A percentile compares a stretch with the other conserved stretches of the same genome.
These are phyloP conservation scores for Hipparchia semele DNA, from an alignment of 2,888 invertebrate species.

Conservation along the genomic window DNA sequence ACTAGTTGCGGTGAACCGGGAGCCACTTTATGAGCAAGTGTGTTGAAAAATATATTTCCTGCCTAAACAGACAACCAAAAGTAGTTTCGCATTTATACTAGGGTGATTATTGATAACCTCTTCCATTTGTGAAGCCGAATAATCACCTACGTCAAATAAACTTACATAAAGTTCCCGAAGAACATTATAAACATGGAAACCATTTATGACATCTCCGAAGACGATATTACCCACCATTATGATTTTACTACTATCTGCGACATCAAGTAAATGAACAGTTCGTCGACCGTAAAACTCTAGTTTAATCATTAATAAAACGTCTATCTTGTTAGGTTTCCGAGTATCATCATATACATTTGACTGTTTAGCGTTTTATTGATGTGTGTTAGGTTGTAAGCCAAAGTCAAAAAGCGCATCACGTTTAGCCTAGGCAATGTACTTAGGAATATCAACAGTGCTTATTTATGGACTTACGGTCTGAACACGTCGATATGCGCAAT, in stretches of 20 bases:
- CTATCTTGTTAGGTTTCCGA: conserved; percentile 18
- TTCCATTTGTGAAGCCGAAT: not conserved
- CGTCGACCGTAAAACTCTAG: conserved; percentile 31
- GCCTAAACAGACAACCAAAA: too few species aligned
- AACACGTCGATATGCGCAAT: too few species aligned
- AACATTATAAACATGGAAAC: conserved; percentile 48
- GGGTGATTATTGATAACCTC: too few species aligned
- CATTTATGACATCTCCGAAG: conserved; percentile 43
- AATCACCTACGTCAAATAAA: not conserved
- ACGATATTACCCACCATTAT: conserved; percentile 33
- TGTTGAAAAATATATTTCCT: too few species aligned
- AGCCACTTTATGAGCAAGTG: too few species aligned
- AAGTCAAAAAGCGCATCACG: not conserved
- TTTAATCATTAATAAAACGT: conserved; percentile 23
- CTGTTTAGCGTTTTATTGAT: conserved; percentile 5
- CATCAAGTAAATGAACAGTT: conserved; percentile 38
- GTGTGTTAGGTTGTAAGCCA: not conserved
- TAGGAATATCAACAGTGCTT: too few species aligned
- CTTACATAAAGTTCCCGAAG: conserved; percentile 18
- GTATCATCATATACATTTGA: conserved; percentile 4
- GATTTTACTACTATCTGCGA: conserved; percentile 35
- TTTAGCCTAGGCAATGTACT: not conserved
- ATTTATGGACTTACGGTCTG: too few species aligned
- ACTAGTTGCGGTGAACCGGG: too few species aligned
- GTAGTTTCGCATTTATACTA: too few species aligned